A percentile compares a stretch with the other conserved stretches of the same genome.
These are phyloP conservation scores for Adineta ricciae DNA, from an alignment of 2,888 invertebrate species.

Conservation along the genomic window DNA sequence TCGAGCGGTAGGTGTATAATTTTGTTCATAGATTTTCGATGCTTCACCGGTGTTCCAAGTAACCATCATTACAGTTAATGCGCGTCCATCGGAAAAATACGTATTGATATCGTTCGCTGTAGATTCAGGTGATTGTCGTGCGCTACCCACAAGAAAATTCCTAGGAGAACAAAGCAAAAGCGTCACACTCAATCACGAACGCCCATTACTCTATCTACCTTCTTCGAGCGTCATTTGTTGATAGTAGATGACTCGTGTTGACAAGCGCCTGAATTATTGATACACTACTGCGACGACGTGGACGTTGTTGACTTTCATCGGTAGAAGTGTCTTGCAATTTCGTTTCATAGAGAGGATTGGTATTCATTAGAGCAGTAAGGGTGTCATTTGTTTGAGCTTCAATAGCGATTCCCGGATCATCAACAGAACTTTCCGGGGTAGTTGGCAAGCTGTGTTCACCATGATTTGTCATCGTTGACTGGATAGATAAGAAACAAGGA, in stretches of 20 bases:
- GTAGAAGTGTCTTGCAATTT: neutral
- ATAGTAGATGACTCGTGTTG: neutral
- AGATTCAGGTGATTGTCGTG: neutral
- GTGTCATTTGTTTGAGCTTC: neutral
- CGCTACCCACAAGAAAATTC: slow-evolving; percentile 2
- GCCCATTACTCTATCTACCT: too few species aligned
- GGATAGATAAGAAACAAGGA: neutral
- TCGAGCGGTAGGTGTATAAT: neutral
- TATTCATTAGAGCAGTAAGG: neutral
- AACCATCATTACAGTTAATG: slow-evolving; percentile 23
- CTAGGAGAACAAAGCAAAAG: neutral
- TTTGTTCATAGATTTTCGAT: slow-evolving; percentile 19
- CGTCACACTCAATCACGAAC: too few species aligned
- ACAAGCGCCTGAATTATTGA: neutral
- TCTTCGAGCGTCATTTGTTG: neutral
- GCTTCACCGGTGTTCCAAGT: slow-evolving; percentile 33
- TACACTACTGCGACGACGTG: neutral
- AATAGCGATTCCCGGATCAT: neutral
- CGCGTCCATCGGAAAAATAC: neutral
- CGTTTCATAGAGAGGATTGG: neutral
- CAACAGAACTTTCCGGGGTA: neutral
- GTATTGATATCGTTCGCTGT: neutral
- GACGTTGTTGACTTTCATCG: neutral
- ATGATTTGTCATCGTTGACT: neutral
- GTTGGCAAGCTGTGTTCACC: neutral